Conservation (phyloP, 2,797 vertebrate species). For the Channa striata region DNA sequence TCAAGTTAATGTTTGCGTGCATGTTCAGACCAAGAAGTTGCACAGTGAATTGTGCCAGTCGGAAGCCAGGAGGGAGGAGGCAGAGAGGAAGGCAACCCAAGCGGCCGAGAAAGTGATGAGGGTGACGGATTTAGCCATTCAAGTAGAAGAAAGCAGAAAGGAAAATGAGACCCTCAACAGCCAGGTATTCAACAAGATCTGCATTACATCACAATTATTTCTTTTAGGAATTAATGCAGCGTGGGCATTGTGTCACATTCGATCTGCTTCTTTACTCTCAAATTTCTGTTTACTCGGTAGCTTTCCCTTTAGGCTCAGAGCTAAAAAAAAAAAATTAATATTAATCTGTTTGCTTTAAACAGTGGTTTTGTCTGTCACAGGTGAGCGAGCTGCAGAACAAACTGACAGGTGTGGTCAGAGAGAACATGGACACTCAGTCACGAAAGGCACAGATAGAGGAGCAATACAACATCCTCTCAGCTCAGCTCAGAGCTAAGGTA, state of each 20-base stretch:
- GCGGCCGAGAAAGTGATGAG: slow-evolving; percentile 58
- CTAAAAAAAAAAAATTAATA: background rate
- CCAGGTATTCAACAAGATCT: slow-evolving; percentile 61
- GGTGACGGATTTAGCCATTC: slow-evolving; percentile 54
- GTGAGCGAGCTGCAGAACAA: slow-evolving; percentile 56
- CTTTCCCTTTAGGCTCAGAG: background rate
- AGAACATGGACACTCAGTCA: slow-evolving; percentile 54
- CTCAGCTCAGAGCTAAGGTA: slow-evolving; percentile 84
- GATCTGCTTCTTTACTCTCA: background rate
- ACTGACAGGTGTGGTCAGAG: slow-evolving; percentile 42
- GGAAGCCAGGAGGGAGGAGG: slow-evolving; percentile 72
- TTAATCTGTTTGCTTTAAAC: slow-evolving; percentile 12
- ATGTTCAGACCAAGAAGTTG: slow-evolving; percentile 74
- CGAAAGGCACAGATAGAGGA: slow-evolving; percentile 81
- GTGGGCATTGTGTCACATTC: background rate
- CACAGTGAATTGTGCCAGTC: slow-evolving; percentile 76
- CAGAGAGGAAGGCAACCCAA: slow-evolving; percentile 57
- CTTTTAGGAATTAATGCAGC: too few species aligned
- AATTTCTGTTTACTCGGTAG: background rate
- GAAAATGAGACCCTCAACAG: slow-evolving; percentile 61
- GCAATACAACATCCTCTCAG: slow-evolving; percentile 72
- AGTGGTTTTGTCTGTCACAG: slow-evolving; percentile 56
- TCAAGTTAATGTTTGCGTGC: slow-evolving; percentile 14
- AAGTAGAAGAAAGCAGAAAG: slow-evolving; percentile 60
- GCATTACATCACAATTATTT: background rate